These are phyloP conservation scores for Karalla daura DNA, from an alignment of 2,797 vertebrate species.

Conservation along the genomic window DNA sequence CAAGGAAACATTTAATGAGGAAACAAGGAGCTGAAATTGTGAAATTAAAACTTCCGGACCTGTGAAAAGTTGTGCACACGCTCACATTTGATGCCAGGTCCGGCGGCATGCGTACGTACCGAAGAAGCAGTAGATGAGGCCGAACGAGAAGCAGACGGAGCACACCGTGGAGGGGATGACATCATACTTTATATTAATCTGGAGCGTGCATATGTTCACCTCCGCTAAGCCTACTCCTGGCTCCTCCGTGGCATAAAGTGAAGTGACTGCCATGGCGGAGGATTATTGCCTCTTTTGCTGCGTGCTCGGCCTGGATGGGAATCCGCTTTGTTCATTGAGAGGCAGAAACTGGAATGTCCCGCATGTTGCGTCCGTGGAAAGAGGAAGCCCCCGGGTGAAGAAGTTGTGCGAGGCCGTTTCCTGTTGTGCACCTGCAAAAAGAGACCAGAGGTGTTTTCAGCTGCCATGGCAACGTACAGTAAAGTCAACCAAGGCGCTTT, in stretches of 20 bases:
- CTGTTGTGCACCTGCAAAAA: conserved; percentile 72
- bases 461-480: conserved; percentile 6
- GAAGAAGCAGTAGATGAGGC: conserved; percentile 90
- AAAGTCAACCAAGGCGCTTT: background rate
- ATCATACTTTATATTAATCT: conserved; percentile 82
- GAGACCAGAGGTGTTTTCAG: conserved; percentile 23
- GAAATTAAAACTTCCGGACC: background rate
- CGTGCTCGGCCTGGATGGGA: conserved; percentile 20
- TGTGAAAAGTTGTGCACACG: background rate
- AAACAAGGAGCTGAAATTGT: background rate
- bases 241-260: conserved; percentile 76
- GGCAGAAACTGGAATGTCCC: conserved; percentile 1
- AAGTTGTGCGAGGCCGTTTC: conserved; percentile 46
- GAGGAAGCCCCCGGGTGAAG: conserved; percentile 55
- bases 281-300: conserved; percentile 38
- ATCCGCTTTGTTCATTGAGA: conserved; percentile 51
- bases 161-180: conserved; percentile 85
- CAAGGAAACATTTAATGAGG: conserved; percentile 26
- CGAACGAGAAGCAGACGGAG: conserved; percentile 85
- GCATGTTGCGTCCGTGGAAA: conserved; percentile 46
- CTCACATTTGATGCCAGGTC: background rate
- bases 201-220: conserved; percentile 77
- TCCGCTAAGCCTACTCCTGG: conserved; percentile 63
- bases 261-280: conserved; percentile 75
- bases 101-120: conserved; percentile 78